These are phyloP conservation scores for Ommatoiulus sabulosus DNA, from an alignment of 2,888 invertebrate genomes.

Conservation along the genomic window DNA sequence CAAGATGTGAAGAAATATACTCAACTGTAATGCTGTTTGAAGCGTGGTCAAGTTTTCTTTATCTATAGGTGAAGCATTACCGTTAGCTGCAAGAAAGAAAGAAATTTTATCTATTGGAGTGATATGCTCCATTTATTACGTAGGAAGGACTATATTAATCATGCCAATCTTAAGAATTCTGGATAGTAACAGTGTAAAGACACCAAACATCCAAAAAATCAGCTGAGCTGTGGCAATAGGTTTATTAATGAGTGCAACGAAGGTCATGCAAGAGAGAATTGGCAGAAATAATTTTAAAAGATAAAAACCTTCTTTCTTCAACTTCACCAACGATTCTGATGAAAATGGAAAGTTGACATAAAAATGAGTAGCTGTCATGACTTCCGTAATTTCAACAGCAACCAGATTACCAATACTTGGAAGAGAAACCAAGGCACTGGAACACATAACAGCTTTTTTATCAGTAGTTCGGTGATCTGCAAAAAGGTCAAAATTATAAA, in stretches of 20 bases:
- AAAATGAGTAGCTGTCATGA: slow-evolving; percentile 65
- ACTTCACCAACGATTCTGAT: background rate
- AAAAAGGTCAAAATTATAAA: background rate
- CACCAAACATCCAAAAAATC: too few species aligned
- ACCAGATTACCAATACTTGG: slow-evolving; percentile 64
- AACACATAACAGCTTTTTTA: slow-evolving; percentile 60
- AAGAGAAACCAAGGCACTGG: slow-evolving; percentile 57
- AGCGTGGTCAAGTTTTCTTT: background rate
- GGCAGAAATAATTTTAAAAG: background rate
- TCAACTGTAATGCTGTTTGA: slow-evolving; percentile 10
- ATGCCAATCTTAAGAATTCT: too few species aligned
- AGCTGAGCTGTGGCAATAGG: too few species aligned
- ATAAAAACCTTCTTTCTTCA: background rate
- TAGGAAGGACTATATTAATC: too few species aligned
- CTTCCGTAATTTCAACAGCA: slow-evolving; percentile 64
- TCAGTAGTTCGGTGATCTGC: slow-evolving; percentile 61
- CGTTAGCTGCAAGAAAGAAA: background rate
- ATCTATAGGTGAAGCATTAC: background rate
- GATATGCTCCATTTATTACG: too few species aligned
- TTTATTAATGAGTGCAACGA: too few species aligned
- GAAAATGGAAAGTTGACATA: slow-evolving; percentile 63
- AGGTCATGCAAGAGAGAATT: background rate
- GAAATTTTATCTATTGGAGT: background rate
- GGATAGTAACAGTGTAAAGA: too few species aligned
- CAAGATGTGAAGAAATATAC: background rate